Base-by-base conservation (phyloP, 2,797 vertebrate species). In the Acipenser ruthenus region DNA sequence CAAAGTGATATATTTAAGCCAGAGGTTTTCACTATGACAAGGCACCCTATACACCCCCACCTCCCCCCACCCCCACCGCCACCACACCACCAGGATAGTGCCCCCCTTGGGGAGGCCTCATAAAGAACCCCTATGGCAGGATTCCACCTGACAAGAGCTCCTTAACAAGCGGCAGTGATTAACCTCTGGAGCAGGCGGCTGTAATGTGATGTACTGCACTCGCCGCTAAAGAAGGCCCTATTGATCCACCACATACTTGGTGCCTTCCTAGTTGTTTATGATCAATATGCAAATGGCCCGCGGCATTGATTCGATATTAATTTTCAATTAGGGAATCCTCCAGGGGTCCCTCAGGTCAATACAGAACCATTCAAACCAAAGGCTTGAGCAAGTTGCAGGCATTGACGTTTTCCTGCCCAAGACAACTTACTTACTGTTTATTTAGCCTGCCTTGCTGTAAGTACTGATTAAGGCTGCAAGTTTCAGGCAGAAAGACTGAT, bases 241-340 rank as follows among this genome's bases (percentile, higher is more conserved):
- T 98, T 91, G 95, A 99, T 98, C 87, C 84, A 79, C 79, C 80
- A 88, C 91, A 91, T 93, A 93, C 94, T 95, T 85, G 89, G 92
- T 95, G 94, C 94, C 93, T 97, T 96, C 93, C 86, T 92, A 94
- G 92, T 93, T 95, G 94, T 95, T 97, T 95, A 93, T 96, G 93
- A 98, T 99, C 96, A 98, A 99, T 98, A 98, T 98, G 96, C 94
- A 99, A 98, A 99, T 98, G 83, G 90, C 87, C 90, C 82, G 68
- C 86, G 78, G 90, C 92, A 99, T 98, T 89, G 95, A 98, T 98
- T 94, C 83, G 74, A 93, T 99, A 98, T 99, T 98, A 98, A 98
- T 99, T 99, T 99, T 98, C 96, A 98, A 99, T 99, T 99, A 99
- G 94, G 89, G 89, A 95, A 95, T 91, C 92, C 95, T 96, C 95